These are phyloP conservation scores for Helicoverpa assulta DNA, from an alignment of 2,888 invertebrate species.

Conservation along the genomic window DNA sequence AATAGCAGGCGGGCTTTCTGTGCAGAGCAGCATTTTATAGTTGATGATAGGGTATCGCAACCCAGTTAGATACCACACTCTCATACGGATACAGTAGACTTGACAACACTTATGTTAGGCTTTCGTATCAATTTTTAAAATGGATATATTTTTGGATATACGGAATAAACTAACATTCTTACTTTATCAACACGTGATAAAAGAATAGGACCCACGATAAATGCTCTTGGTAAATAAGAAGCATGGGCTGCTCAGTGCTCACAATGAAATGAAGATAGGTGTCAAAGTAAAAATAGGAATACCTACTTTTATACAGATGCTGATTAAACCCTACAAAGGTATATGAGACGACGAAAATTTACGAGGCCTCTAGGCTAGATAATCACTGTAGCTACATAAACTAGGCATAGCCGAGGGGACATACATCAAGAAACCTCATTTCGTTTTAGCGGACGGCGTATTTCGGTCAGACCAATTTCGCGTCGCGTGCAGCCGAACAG, in stretches of 20 bases:
- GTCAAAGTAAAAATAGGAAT: too few relatives aligned
- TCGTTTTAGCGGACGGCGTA: background rate
- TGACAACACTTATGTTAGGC: conserved; percentile 17
- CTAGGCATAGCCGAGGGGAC: background rate
- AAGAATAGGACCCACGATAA: too few relatives aligned
- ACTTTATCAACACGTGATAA: too few relatives aligned
- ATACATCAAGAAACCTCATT: background rate
- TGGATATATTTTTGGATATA: too few relatives aligned
- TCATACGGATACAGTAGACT: background rate
- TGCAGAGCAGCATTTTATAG: background rate
- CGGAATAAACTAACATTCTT: too few relatives aligned
- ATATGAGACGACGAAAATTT: background rate
- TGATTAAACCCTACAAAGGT: too few relatives aligned
- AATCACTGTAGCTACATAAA: background rate
- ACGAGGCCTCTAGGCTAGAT: background rate
- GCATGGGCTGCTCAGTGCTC: too few relatives aligned
- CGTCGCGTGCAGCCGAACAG: background rate
- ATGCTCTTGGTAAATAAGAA: too few relatives aligned
- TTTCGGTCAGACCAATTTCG: background rate
- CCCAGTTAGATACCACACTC: background rate
- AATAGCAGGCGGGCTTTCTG: conserved; percentile 4
- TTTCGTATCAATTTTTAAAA: background rate
- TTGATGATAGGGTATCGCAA: conserved; percentile 16
- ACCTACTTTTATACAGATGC: too few relatives aligned
- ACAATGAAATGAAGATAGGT: too few relatives aligned